These are phyloP conservation scores for Archips xylosteana DNA, from an alignment of 2,888 invertebrate species.

Conservation along the genomic window DNA sequence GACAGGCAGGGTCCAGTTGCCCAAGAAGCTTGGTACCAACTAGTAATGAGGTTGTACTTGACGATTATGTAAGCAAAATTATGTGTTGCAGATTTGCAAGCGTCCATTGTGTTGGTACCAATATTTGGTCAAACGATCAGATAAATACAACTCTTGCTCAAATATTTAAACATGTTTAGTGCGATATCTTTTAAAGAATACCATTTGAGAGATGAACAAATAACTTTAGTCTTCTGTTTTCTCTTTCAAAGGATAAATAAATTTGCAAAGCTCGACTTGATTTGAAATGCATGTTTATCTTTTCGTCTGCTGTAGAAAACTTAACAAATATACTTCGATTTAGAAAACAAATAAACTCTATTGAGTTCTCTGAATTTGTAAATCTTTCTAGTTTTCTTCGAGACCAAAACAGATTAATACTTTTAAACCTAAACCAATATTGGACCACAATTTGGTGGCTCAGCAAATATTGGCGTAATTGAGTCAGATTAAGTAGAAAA, in stretches of 20 bases:
- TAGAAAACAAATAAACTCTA: background rate
- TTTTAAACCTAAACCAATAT: background rate
- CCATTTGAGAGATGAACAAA: constrained; percentile 14
- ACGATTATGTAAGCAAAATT: constrained; percentile 53
- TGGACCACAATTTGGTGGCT: background rate
- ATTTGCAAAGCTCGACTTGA: constrained; percentile 8
- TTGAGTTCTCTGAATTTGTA: background rate
- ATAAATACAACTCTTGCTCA: constrained; percentile 19
- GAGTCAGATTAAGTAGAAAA: background rate
- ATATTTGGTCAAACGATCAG: constrained; percentile 36
- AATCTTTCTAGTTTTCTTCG: background rate
- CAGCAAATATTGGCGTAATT: background rate
- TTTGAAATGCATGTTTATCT: constrained; percentile 6
- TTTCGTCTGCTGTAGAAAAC: constrained; percentile 5
- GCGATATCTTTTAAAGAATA: constrained; percentile 1
- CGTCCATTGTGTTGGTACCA: constrained; percentile 27
- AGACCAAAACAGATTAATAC: background rate
- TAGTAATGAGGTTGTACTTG: constrained; percentile 49
- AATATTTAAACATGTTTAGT: constrained; percentile 21
- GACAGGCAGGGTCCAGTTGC: constrained; percentile 47
- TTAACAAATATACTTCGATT: background rate
- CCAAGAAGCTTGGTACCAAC: constrained; percentile 49
- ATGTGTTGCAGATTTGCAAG: constrained; percentile 35
- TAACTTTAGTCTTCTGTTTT: background rate
- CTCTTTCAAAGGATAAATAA: background rate